Evolutionary conservation across 2,888 invertebrate genomes (phyloP).

Genomic region (Drosophila merina): DNA sequence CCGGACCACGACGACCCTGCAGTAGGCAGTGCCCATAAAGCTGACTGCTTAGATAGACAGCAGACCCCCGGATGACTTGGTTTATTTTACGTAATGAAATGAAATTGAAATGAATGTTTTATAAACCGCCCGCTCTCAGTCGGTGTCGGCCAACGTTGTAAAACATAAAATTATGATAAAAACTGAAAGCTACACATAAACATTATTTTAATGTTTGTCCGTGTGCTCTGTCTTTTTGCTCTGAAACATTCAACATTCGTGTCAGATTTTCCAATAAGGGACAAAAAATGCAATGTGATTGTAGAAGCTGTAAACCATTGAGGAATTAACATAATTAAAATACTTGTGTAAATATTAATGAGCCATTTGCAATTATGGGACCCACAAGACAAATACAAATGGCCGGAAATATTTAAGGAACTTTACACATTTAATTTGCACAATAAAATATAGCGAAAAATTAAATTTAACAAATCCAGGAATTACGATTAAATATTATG

Average conservation of each 20-base stretch:
- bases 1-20: conserved; percentile 16
- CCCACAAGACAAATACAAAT: conserved; percentile 13
- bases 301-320: conserved; percentile 31
- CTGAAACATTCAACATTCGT: neutral
- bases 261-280: conserved; percentile 23
- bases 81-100: conserved; percentile 78
- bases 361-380: conserved; percentile 27
- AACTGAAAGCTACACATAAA: conserved; percentile 30
- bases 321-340: conserved; percentile 42
- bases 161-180: conserved; percentile 40
- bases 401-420: conserved; percentile 25
- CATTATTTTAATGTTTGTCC: conserved; percentile 9
- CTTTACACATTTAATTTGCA: conserved; percentile 21
- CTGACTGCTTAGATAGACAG: conserved; percentile 52
- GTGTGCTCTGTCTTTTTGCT: neutral
- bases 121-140: conserved; percentile 53
- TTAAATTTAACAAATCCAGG: neutral
- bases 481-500: conserved; percentile 74
- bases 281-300: conserved; percentile 19
- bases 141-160: neutral
- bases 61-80: conserved; percentile 66
- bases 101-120: conserved; percentile 80
- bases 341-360: conserved; percentile 33
- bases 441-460: neutral
- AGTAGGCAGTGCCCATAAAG: conserved; percentile 29